Conservation (phyloP, 2,888 invertebrate genomes). For the Osmoderma eremita region DNA sequence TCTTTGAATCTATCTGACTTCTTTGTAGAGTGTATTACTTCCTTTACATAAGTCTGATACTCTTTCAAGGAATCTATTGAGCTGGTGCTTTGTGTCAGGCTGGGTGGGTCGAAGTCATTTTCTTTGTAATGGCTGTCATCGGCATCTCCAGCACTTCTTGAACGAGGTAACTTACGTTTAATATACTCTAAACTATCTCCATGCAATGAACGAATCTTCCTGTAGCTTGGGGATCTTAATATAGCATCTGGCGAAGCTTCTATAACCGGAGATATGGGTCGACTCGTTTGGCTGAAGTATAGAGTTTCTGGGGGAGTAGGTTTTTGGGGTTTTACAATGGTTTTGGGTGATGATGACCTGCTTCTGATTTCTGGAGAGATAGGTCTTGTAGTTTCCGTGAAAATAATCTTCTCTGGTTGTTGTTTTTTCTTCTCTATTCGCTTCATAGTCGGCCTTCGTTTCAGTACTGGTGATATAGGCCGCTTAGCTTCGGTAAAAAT, state of each 20-base stretch:
- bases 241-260: conserved; percentile 8
- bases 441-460: conserved; percentile 50
- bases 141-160: conserved; percentile 74
- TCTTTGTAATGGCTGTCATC: conserved; percentile 57
- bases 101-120: conserved; percentile 18
- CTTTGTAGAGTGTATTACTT: conserved; percentile 72
- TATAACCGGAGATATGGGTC: conserved; percentile 24
- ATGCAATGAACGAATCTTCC: conserved; percentile 34
- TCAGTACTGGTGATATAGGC: conserved; percentile 52
- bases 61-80: conserved; percentile 68
- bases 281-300: conserved; percentile 36
- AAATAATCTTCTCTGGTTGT: conserved; percentile 7
- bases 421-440: neutral
- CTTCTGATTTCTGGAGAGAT: conserved; percentile 39
- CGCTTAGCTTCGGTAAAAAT: conserved; percentile 50
- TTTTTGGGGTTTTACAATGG: neutral
- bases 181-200: conserved; percentile 47
- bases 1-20: conserved; percentile 85
- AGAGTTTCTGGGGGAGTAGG: conserved; percentile 42
- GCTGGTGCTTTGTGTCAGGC: conserved; percentile 60
- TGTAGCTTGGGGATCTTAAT: conserved; percentile 30
- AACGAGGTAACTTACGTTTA: conserved; percentile 66
- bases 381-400: conserved; percentile 29
- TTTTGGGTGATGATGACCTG: conserved; percentile 14
- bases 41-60: conserved; percentile 75